Conservation (phyloP, 2,888 invertebrate genomes). For the Ormia ochracea region DNA sequence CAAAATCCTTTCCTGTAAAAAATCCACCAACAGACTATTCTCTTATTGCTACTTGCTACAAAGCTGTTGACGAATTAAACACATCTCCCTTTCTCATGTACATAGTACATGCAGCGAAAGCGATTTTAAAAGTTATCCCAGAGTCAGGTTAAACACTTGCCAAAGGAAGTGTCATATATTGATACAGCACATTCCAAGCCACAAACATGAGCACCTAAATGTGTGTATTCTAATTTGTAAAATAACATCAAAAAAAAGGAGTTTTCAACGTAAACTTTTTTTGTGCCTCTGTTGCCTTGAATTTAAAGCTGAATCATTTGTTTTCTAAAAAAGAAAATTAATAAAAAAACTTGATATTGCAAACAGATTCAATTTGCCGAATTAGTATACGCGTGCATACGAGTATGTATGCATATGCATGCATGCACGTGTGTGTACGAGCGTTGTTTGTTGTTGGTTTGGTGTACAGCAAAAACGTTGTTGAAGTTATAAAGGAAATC, state of each 20-base stretch:
- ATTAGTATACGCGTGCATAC: slow-evolving; percentile 21
- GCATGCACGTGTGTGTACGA: too few relatives aligned
- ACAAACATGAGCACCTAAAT: neutral
- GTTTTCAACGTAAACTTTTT: neutral
- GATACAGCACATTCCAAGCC: slow-evolving; percentile 10
- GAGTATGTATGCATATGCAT: too few relatives aligned
- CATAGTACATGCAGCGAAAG: too few relatives aligned
- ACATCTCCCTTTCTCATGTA: neutral
- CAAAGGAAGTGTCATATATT: slow-evolving; percentile 32
- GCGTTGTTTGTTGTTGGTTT: neutral
- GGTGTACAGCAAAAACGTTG: neutral
- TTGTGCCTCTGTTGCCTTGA: slow-evolving; percentile 45
- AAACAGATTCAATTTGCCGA: slow-evolving; percentile 52
- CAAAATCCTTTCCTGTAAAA: too few relatives aligned
- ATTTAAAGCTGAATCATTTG: slow-evolving; percentile 54
- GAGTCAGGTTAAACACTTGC: slow-evolving; percentile 8
- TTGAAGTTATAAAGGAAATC: slow-evolving; percentile 20
- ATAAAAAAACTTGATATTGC: neutral
- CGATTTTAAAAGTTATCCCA: neutral
- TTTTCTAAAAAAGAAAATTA: slow-evolving; percentile 14
- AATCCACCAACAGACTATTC: too few relatives aligned
- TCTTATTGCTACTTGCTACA: neutral
- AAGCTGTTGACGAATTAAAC: neutral
- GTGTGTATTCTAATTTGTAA: slow-evolving; percentile 30
- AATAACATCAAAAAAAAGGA: neutral